Percentiles rank a stretch among this genome's conserved stretches.
These are phyloP conservation scores for Paedocypris sp. DNA, from an alignment of 2,113 vertebrate species.

Conservation along the genomic window DNA sequence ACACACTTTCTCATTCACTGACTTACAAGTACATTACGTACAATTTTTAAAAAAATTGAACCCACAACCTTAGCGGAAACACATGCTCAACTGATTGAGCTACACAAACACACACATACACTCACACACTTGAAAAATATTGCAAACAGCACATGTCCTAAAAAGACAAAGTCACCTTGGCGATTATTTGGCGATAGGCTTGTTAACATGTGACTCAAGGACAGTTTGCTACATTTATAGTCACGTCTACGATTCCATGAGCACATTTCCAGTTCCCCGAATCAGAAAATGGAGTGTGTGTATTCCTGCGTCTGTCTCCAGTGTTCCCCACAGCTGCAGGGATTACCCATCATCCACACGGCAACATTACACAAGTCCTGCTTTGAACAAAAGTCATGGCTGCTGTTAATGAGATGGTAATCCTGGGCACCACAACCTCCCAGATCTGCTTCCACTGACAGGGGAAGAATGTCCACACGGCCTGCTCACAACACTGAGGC, in stretches of 20 bases:
- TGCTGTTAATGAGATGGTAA: slow-evolving; percentile 99
- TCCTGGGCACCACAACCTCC: slow-evolving; percentile 99
- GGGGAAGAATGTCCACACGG: slow-evolving; percentile 99
- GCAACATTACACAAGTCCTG: slow-evolving; percentile 99
- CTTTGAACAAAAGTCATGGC: slow-evolving; percentile 99
- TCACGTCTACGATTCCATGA: slow-evolving; percentile 36
- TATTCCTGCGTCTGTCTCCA: slow-evolving; percentile 50
- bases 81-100: too few relatives aligned
- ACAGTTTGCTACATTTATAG: not conserved
- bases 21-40: too few relatives aligned
- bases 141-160: too few relatives aligned
- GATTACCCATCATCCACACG: slow-evolving; percentile 99
- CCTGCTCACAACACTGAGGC: slow-evolving; percentile 85
- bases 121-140: too few relatives aligned
- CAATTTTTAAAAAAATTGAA: too few relatives aligned
- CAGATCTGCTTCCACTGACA: slow-evolving; percentile 99
- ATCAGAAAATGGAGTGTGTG: slow-evolving; percentile 12
- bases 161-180: too few relatives aligned
- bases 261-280: slow-evolving; percentile 38
- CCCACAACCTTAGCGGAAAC: too few relatives aligned
- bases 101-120: too few relatives aligned
- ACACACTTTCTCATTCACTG: too few relatives aligned
- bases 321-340: slow-evolving; percentile 96
- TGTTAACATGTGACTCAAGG: too few relatives aligned
- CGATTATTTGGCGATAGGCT: too few relatives aligned